These are phyloP conservation scores for Macrosiphum euphorbiae DNA, from an alignment of 2,888 invertebrate genomes.

Conservation along the genomic window DNA sequence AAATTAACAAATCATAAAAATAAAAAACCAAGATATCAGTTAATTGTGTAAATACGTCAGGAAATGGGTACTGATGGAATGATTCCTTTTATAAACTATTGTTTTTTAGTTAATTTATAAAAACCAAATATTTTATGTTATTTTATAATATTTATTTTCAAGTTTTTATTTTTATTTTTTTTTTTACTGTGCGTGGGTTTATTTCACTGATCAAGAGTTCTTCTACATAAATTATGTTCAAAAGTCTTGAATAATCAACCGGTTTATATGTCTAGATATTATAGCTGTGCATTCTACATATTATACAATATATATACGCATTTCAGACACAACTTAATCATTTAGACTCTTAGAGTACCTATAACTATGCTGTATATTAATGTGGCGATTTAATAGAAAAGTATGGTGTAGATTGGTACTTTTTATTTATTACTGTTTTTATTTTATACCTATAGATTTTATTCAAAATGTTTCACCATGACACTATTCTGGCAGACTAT, in stretches of 20 bases:
- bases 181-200: background rate
- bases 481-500: background rate
- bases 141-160: background rate
- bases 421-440: background rate
- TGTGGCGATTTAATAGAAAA: background rate
- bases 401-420: background rate
- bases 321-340: background rate
- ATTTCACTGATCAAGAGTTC: background rate
- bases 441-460: background rate
- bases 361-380: background rate
- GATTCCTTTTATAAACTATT: background rate
- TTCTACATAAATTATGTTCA: background rate
- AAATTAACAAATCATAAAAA: background rate
- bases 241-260: background rate
- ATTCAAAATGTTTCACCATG: background rate
- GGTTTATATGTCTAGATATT: background rate
- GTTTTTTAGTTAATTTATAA: background rate
- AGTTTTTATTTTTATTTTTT: background rate
- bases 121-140: background rate
- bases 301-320: background rate
- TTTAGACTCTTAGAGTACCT: background rate
- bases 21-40: background rate
- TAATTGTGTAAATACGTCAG: background rate
- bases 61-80: background rate
- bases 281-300: background rate